Percentiles rank a stretch among this genome's conserved stretches.
These are phyloP conservation scores for Papilio aristodemus DNA, from an alignment of 1,140 invertebrate genomes.

Conservation along the genomic window DNA sequence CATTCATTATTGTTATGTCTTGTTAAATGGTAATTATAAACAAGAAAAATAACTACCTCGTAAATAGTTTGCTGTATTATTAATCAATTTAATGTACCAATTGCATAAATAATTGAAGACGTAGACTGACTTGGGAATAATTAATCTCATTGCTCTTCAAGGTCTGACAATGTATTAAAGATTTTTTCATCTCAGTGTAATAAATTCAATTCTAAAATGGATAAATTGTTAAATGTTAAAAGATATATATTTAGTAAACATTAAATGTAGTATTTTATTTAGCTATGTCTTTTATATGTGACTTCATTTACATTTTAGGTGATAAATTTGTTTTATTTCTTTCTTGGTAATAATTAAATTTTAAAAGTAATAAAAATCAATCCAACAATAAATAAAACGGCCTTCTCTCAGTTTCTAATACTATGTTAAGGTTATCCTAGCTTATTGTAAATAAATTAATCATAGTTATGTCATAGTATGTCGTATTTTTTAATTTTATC, in stretches of 20 bases:
- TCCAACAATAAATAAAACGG: background rate
- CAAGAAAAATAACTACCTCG: background rate
- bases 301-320: no score
- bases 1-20: background rate
- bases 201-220: background rate
- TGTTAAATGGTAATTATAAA: background rate
- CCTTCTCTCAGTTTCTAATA: background rate
- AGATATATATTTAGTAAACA: background rate
- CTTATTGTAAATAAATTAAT: background rate
- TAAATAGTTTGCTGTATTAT: background rate
- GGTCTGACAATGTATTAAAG: background rate
- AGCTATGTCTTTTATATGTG: no score
- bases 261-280: no score
- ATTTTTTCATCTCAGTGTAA: background rate
- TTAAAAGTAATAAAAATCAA: no score
- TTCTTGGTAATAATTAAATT: no score
- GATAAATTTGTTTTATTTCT: no score
- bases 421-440: background rate
- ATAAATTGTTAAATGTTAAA: background rate
- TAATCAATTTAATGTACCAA: background rate
- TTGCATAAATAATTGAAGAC: slow-evolving; percentile 15
- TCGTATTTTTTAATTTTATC: background rate
- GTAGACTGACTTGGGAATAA: background rate
- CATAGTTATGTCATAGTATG: slow-evolving; percentile 2
- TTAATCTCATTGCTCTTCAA: slow-evolving; percentile 1